Conservation (phyloP, 92 coral and sea anemone species). For the Umimayanthus chanpuru region DNA sequence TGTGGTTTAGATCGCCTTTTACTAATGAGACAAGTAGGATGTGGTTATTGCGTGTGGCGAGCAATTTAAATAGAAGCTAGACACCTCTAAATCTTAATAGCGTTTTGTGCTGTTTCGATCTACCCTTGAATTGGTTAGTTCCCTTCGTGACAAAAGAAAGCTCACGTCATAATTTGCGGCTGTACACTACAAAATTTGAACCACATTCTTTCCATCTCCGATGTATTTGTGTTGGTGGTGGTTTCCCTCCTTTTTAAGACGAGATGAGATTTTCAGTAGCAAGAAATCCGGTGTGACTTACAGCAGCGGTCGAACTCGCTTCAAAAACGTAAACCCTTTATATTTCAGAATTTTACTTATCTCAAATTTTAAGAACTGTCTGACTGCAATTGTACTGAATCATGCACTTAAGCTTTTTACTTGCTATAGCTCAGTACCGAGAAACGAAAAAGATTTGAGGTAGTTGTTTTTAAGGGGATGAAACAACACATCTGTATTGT, state of each 20-base stretch:
- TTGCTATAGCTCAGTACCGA: not conserved
- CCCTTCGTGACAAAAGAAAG: not conserved
- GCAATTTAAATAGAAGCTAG: slow-evolving; percentile 2
- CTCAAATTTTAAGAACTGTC: not conserved
- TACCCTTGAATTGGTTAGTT: not conserved
- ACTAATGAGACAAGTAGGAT: slow-evolving; percentile 17
- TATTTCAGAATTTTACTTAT: not conserved
- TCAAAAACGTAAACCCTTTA: not conserved
- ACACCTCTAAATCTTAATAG: not conserved
- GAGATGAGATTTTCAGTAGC: slow-evolving; percentile 8
- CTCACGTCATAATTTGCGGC: not conserved
- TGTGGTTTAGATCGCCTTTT: slow-evolving; percentile 14
- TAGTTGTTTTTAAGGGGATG: not conserved
- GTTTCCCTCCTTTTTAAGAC: not conserved
- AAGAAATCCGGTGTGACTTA: slow-evolving; percentile 13
- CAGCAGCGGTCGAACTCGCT: not conserved
- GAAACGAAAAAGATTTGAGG: not conserved
- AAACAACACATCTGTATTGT: not conserved
- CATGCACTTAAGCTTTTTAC: not conserved
- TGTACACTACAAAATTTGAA: not conserved
- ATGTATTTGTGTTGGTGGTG: slow-evolving; percentile 26
- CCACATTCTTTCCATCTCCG: not conserved
- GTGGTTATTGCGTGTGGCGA: not conserved
- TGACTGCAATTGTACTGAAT: not conserved
- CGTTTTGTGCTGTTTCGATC: not conserved